These are phyloP conservation scores for Zaprionus nigranus DNA, from an alignment of 1,140 invertebrate genomes.

Conservation along the genomic window DNA sequence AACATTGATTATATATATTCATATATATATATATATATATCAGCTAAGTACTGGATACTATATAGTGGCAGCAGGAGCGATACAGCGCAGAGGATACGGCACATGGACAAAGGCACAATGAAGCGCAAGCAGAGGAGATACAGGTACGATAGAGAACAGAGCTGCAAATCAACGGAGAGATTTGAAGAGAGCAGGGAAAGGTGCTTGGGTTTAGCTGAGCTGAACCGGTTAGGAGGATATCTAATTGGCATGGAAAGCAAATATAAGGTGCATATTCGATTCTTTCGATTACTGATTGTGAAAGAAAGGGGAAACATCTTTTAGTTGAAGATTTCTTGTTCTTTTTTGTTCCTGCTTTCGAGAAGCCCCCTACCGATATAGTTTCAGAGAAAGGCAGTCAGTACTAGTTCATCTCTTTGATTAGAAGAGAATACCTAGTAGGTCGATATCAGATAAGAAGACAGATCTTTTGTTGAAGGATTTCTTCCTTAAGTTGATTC, in stretches of 20 bases:
- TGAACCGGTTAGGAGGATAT: not conserved
- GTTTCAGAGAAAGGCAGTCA: not conserved
- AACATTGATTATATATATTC: conserved; percentile 20
- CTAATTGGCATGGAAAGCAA: not conserved
- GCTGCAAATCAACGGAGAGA: not conserved
- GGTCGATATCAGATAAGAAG: no score
- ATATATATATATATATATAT: conserved; percentile 20
- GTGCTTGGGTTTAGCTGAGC: not conserved
- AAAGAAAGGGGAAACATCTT: not conserved
- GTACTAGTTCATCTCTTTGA: not conserved
- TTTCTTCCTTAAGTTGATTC: not conserved
- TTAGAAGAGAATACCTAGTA: not conserved
- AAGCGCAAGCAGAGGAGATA: conserved; percentile 84
- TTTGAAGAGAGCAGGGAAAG: not conserved
- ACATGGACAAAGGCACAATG: conserved; percentile 84
- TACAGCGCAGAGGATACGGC: conserved; percentile 44
- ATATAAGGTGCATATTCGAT: no score
- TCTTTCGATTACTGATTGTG: not conserved
- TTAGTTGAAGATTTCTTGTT: not conserved
- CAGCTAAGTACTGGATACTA: not conserved
- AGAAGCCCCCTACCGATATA: not conserved
- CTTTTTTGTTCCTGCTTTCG: no score
- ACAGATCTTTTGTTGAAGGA: not conserved
- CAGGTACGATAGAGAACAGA: conserved; percentile 50
- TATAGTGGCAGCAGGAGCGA: not conserved